These are phyloP conservation scores for Rhabdomys dilectus DNA, from an alignment of 2,113 vertebrate species.

Conservation along the genomic window DNA sequence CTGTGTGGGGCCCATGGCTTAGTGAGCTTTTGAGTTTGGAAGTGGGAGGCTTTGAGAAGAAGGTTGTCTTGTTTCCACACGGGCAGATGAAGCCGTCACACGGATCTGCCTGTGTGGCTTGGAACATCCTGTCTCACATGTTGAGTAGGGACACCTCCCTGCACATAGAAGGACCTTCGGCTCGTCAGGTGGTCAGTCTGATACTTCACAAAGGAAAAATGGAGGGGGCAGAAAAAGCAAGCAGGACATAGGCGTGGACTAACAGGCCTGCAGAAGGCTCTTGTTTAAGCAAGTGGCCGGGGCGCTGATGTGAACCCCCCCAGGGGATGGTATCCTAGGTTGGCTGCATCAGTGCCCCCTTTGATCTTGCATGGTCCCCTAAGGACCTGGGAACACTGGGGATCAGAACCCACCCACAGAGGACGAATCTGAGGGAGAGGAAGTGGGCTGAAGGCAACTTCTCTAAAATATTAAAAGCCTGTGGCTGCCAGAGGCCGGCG, in stretches of 20 bases:
- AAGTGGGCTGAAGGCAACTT: slow-evolving; percentile 90
- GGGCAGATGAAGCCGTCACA: not conserved
- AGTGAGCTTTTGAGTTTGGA: not conserved
- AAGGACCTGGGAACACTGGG: not conserved
- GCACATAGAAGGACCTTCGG: fast-evolving
- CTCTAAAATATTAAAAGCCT: slow-evolving; percentile 90
- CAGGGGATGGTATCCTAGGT: fast-evolving
- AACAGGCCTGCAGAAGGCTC: not conserved
- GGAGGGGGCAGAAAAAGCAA: not conserved
- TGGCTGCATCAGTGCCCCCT: too few species aligned
- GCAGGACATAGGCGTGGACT: not conserved
- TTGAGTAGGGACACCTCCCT: fast-evolving
- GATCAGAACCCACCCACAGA: slow-evolving; percentile 80
- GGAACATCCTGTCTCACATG: fast-evolving
- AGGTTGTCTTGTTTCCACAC: not conserved
- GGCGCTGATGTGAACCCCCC: fast-evolving
- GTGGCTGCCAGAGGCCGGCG: slow-evolving; percentile 68
- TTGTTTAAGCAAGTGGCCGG: not conserved
- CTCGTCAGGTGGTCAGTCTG: not conserved
- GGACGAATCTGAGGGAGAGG: slow-evolving; percentile 92
- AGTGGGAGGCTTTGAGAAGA: fast-evolving
- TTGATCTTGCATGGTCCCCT: not conserved
- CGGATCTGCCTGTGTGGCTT: not conserved
- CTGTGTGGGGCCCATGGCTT: fast-evolving
- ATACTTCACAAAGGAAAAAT: not conserved